Evolutionary conservation across 2,797 vertebrate species (phyloP).

Genomic region (Rhinichthys osculus): DNA sequence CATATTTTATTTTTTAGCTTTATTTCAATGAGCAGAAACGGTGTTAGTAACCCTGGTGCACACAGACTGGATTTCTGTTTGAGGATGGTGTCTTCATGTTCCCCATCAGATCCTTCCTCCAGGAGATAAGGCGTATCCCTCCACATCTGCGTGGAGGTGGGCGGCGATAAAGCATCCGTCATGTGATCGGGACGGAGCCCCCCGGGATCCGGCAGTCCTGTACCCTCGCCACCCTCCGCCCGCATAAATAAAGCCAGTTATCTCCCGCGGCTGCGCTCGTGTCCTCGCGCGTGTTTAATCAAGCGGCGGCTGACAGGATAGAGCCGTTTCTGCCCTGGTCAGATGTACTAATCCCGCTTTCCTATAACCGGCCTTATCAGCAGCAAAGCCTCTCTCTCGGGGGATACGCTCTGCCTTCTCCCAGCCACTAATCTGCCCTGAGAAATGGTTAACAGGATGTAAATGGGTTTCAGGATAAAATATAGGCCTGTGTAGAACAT

Average conservation of each 20-base stretch:
- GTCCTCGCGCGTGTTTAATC: slow-evolving; percentile 80
- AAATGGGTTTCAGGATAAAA: slow-evolving; percentile 84
- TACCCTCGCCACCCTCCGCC: slow-evolving; percentile 79
- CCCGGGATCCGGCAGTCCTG: slow-evolving; percentile 76
- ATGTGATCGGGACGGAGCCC: slow-evolving; percentile 78
- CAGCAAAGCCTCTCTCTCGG: slow-evolving; percentile 81
- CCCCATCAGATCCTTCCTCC: neutral
- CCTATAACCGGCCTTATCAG: slow-evolving; percentile 84
- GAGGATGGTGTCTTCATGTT: neutral
- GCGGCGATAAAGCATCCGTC: slow-evolving; percentile 67
- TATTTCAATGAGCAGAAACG: neutral
- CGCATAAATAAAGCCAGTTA: slow-evolving; percentile 85
- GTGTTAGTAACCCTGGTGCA: neutral
- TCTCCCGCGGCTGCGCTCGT: slow-evolving; percentile 77
- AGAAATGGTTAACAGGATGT: slow-evolving; percentile 87
- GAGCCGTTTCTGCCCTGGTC: slow-evolving; percentile 80
- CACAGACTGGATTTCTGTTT: neutral
- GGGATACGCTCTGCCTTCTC: slow-evolving; percentile 80
- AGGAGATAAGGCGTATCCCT: slow-evolving; percentile 1
- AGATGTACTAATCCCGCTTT: slow-evolving; percentile 84
- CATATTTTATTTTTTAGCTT: neutral
- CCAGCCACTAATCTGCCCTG: slow-evolving; percentile 80
- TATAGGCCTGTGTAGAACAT: slow-evolving; percentile 82
- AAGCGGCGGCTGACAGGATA: slow-evolving; percentile 73
- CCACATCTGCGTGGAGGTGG: slow-evolving; percentile 30